A percentile compares a stretch with the other conserved stretches of the same genome.
Evolutionary conservation across 2,797 vertebrate genomes (phyloP).

Genomic region (Tauraco hartlaubi): DNA sequence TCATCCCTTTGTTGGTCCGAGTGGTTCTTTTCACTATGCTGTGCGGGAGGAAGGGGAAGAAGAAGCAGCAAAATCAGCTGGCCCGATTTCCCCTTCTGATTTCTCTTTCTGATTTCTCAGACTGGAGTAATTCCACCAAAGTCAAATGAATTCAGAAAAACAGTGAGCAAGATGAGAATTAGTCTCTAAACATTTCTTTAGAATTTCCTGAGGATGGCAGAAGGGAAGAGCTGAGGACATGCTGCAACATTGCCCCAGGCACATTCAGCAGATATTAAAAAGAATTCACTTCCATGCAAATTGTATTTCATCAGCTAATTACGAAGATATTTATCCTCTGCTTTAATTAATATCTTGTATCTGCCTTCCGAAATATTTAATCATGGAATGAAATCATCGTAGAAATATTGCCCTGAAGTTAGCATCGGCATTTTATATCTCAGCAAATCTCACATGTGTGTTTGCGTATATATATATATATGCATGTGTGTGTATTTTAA

Average conservation of each 20-base stretch:
- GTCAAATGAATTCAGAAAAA: background rate
- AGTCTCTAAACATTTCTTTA: conserved; percentile 32
- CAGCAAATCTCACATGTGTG: conserved; percentile 68
- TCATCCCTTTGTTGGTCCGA: background rate
- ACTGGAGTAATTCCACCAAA: background rate
- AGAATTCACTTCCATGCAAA: conserved; percentile 75
- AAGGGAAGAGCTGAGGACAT: conserved; percentile 1
- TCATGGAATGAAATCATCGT: conserved; percentile 77
- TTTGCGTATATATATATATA: background rate
- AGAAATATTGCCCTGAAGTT: conserved; percentile 71
- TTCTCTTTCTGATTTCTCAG: background rate
- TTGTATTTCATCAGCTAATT: conserved; percentile 80
- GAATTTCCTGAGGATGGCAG: conserved; percentile 32
- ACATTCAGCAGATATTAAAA: conserved; percentile 57
- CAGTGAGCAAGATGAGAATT: background rate
- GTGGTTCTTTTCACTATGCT: background rate
- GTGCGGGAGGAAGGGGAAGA: background rate
- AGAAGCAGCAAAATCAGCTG: background rate
- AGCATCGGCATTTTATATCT: conserved; percentile 74
- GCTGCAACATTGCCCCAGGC: conserved; percentile 21
- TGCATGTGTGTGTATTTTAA: conserved; percentile 65
- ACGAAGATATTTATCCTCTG: conserved; percentile 75
- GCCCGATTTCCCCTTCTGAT: background rate
- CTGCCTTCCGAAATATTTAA: conserved; percentile 80
- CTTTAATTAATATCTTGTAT: conserved; percentile 82